A percentile compares a stretch with the other conserved stretches of the same genome.
These are phyloP conservation scores for Ceratina calcarata DNA, from an alignment of 1,140 invertebrate genomes.

Conservation along the genomic window DNA sequence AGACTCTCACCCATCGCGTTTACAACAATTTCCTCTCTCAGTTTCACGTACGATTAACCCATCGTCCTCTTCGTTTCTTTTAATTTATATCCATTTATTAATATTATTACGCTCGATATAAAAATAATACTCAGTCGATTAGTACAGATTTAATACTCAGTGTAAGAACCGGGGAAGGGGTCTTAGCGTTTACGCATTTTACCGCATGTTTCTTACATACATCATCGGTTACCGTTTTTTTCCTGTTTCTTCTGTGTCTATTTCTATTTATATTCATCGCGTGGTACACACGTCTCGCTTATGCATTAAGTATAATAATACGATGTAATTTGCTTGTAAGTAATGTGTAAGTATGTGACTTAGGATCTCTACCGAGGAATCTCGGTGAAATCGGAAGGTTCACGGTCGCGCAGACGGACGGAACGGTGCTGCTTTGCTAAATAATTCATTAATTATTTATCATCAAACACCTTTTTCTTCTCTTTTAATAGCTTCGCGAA, in stretches of 20 bases:
- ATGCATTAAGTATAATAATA: no score
- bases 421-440: slow-evolving; percentile 55
- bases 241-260: not conserved
- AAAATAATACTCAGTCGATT: slow-evolving; percentile 79
- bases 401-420: slow-evolving; percentile 60
- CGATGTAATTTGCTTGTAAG: not conserved
- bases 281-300: not conserved
- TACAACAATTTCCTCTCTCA: not conserved
- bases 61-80: slow-evolving; percentile 22
- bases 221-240: slow-evolving; percentile 4
- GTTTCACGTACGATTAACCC: slow-evolving; percentile 22
- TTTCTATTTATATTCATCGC: not conserved
- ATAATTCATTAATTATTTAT: not conserved
- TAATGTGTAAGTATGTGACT: slow-evolving; percentile 39
- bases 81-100: slow-evolving; percentile 45
- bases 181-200: slow-evolving; percentile 47
- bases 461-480: slow-evolving; percentile 1
- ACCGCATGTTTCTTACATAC: not conserved
- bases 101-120: slow-evolving; percentile 66
- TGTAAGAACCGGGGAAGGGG: slow-evolving; percentile 61
- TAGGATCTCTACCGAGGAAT: slow-evolving; percentile 27
- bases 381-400: slow-evolving; percentile 27
- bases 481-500: slow-evolving; percentile 11
- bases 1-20: slow-evolving; percentile 3
- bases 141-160: slow-evolving; percentile 71